Base-by-base conservation (phyloP, 2,888 invertebrate genomes). In the Entomobrya proxima region DNA sequence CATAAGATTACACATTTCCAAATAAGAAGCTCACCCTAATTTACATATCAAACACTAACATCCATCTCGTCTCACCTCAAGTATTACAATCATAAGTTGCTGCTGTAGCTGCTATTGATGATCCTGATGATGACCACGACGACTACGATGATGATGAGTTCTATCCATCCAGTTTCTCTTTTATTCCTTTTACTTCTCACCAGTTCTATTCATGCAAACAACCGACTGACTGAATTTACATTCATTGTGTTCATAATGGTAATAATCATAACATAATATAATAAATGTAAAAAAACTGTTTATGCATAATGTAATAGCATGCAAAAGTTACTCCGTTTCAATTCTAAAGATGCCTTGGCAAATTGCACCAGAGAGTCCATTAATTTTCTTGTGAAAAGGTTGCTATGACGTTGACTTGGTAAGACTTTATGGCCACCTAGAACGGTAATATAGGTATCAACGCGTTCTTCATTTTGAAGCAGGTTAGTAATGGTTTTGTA, bases 1-100 rank as follows among this genome's bases (percentile, higher is more conserved):
- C 80, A 85, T 44, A 76, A 80, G 80, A 85, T 85, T 85, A 80
- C 80, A 85, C 64, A 85, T 85, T 85, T 80, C 85, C 85, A 85
- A 80, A 85, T 85, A 85, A 80, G 85, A 75, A 67, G 76, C 58
- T 76, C 75, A 85, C 18, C 58, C 79, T 80, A 85, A 85, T 85
- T 85, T 85, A 67, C 85, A 85, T 80, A 85, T 76, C 85, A 85
- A 85, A 85, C 85, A 85, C 69, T 21, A 79, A 69, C 74, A 74
- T 79, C 40, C 72, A 61, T 74, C 78, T 85, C 69, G 15, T 76
- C 40, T 81, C 55, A 44, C 52, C 35, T 13, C 30, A 58, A 61
- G 32, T 24, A 61, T 58, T 74, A 72, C 79, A 81, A 61, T 81
- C 37, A 58, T 55, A n/a, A n/a, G 30, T 18, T 61, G 27, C 27